These are phyloP conservation scores for Myotis yumanensis DNA, from an alignment of 2,113 vertebrate genomes.

Conservation along the genomic window DNA sequence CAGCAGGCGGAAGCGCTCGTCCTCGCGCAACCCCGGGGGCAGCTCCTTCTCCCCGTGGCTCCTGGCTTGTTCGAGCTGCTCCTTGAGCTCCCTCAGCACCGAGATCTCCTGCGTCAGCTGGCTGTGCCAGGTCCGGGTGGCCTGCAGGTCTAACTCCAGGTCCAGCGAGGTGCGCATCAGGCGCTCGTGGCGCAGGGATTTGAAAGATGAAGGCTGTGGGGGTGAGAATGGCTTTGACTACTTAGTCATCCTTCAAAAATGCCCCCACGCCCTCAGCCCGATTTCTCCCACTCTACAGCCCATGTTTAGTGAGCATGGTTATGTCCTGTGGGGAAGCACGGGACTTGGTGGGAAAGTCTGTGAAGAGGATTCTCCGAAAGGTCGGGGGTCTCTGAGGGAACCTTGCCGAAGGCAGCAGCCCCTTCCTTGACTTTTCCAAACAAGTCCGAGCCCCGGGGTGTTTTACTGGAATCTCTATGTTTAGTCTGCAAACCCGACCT, in stretches of 20 bases:
- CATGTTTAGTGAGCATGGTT: neutral
- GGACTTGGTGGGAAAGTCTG: too few species aligned
- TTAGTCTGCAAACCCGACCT: too few species aligned
- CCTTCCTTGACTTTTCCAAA: too few species aligned
- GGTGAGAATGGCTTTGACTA: neutral
- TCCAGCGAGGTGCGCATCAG: constrained; percentile 94
- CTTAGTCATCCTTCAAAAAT: neutral
- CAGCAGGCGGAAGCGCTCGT: constrained; percentile 92
- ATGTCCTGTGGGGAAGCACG: neutral
- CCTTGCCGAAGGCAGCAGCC: too few species aligned
- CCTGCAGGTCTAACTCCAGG: constrained; percentile 96
- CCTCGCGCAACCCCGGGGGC: constrained; percentile 90
- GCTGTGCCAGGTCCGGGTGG: constrained; percentile 92
- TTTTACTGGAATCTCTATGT: too few species aligned
- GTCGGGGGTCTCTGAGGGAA: too few species aligned
- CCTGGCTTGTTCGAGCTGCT: constrained; percentile 92
- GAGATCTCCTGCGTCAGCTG: constrained; percentile 93
- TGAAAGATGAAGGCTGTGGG: constrained; percentile 85
- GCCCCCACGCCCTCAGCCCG: accelerated
- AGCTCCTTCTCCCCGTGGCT: constrained; percentile 91
- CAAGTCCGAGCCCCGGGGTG: too few species aligned
- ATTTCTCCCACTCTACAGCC: neutral
- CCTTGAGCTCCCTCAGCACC: constrained; percentile 91
- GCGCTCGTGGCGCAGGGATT: constrained; percentile 87
- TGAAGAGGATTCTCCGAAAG: too few species aligned